A percentile compares a stretch with the other conserved stretches of the same genome.
Evolutionary conservation across 1,140 invertebrate genomes (phyloP).

Genomic region (Geopemphigus sp.): DNA sequence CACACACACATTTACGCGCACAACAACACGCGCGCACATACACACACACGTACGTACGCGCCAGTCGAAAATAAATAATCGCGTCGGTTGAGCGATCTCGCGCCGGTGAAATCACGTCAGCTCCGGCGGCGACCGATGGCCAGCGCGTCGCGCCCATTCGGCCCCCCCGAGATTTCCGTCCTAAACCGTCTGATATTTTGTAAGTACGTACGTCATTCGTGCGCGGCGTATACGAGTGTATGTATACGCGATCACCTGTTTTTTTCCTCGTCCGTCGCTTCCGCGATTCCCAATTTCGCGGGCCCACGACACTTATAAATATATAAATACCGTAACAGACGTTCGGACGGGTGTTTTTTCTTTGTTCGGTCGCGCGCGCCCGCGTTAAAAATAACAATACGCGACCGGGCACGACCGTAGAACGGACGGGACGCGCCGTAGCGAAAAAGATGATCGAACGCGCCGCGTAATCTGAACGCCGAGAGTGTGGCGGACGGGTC

Average conservation of each 20-base stretch:
- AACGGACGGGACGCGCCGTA: too few species aligned
- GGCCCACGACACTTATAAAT: too few species aligned
- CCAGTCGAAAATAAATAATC: constrained; percentile 46
- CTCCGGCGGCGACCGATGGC: background rate
- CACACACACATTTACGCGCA: background rate
- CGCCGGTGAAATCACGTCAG: constrained; percentile 26
- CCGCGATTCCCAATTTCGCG: too few species aligned
- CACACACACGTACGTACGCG: background rate
- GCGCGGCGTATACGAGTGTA: too few species aligned
- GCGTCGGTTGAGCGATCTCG: constrained; percentile 33
- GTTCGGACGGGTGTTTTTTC: background rate
- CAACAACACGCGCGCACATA: background rate
- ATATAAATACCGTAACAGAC: too few species aligned
- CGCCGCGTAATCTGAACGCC: too few species aligned
- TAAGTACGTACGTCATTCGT: background rate
- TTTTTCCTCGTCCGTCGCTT: too few species aligned
- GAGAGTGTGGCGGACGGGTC: too few species aligned
- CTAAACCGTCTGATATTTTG: too few species aligned
- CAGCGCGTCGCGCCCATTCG: constrained; percentile 1
- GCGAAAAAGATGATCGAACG: too few species aligned
- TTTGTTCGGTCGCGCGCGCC: background rate
- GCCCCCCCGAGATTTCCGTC: background rate
- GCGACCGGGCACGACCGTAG: too few species aligned
- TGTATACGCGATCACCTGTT: too few species aligned
- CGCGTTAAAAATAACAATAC: constrained; percentile 32